These are phyloP conservation scores for Leuciscus idus DNA, from an alignment of 2,113 vertebrate genomes.

Conservation along the genomic window DNA sequence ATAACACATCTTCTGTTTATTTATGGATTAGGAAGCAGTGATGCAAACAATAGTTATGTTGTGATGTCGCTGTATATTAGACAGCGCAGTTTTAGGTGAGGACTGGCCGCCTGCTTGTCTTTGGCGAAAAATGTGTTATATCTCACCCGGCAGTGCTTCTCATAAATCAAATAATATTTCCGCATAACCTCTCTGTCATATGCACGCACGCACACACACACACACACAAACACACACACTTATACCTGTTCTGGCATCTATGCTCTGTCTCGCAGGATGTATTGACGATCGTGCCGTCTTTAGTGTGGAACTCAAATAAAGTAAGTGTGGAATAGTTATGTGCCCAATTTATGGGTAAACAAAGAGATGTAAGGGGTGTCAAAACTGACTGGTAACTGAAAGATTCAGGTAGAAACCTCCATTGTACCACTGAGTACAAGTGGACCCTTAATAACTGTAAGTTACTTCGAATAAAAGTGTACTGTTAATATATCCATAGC, in stretches of 20 bases:
- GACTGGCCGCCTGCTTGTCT: conserved; percentile 16
- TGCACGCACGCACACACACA: neutral
- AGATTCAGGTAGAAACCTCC: neutral
- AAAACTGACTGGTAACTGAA: neutral
- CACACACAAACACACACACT: neutral
- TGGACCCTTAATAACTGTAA: neutral
- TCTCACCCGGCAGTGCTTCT: conserved; percentile 28
- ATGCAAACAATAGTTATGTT: conserved; percentile 45
- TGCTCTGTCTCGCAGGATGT: neutral
- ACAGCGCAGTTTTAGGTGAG: conserved; percentile 19
- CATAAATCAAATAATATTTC: conserved; percentile 53
- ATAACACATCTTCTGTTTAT: conserved; percentile 47
- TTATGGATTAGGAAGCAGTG: conserved; percentile 50
- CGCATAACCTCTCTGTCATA: conserved; percentile 16
- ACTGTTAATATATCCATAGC: neutral
- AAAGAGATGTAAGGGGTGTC: neutral
- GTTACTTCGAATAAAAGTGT: neutral
- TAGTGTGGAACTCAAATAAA: neutral
- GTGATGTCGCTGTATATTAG: conserved; percentile 52
- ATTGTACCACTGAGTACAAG: neutral
- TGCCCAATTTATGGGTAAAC: neutral
- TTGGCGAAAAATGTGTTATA: conserved; percentile 51
- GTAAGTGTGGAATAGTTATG: neutral
- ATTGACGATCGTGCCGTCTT: neutral
- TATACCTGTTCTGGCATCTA: neutral